Evolutionary conservation across 2,113 vertebrate species (phyloP).

Genomic region (Labeo rohita): DNA sequence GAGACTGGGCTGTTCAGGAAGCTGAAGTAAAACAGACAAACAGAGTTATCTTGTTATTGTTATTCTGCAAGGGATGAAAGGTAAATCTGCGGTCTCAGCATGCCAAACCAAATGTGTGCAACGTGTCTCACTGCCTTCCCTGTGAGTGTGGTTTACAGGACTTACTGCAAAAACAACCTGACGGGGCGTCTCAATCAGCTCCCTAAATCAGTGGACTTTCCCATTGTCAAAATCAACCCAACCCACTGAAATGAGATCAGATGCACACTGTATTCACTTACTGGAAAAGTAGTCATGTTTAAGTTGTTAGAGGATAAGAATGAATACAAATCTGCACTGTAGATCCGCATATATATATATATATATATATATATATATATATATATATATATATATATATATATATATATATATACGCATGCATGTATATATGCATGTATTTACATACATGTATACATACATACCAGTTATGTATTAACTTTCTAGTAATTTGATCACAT

Average conservation of each 20-base stretch:
- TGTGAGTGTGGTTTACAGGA: not conserved
- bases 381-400: too few relatives aligned
- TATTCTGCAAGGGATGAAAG: constrained; percentile 50
- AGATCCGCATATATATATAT: too few relatives aligned
- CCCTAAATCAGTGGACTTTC: not conserved
- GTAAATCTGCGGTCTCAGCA: constrained; percentile 25
- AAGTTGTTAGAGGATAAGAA: not conserved
- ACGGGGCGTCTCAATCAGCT: not conserved
- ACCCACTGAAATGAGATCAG: not conserved
- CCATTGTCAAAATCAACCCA: not conserved
- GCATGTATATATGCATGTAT: too few relatives aligned
- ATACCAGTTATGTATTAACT: too few relatives aligned
- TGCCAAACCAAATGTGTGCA: constrained; percentile 41
- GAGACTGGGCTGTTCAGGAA: not conserved
- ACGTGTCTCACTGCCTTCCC: constrained; percentile 7
- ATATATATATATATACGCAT: too few relatives aligned
- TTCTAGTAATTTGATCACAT: too few relatives aligned
- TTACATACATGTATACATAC: too few relatives aligned
- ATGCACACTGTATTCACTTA: not conserved
- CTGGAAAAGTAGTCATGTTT: not conserved
- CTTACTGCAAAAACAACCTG: not conserved
- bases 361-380: too few relatives aligned
- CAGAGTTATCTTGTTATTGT: constrained; percentile 53
- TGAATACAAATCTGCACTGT: not conserved
- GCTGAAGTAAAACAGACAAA: constrained; percentile 19